phyloP scores from a whole-genome alignment of 2,797 vertebrate species.

The Meriones psammophilus region DNA sequence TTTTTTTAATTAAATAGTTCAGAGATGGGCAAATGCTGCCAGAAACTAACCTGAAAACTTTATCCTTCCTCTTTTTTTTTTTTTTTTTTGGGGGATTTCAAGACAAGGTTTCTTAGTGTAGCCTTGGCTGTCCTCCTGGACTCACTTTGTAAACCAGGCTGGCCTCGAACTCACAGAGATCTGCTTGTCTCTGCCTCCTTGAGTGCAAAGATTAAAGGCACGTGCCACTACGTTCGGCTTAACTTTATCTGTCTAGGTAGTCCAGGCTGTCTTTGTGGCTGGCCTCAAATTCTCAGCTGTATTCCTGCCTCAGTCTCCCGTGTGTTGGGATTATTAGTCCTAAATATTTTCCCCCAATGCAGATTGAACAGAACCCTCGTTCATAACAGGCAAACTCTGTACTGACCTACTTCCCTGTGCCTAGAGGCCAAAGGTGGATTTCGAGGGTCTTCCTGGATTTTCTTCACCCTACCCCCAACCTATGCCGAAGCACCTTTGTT shows the following conservation, averaged over 20 bases:
- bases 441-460: background rate
- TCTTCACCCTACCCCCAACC: background rate
- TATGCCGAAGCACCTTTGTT: background rate
- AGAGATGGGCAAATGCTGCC: background rate
- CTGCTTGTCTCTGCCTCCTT: too few relatives aligned
- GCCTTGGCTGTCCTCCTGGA: too few relatives aligned
- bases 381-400: background rate
- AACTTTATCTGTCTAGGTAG: background rate
- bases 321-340: background rate
- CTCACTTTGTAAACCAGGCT: too few relatives aligned
- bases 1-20: too few relatives aligned
- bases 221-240: background rate
- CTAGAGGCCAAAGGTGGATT: background rate
- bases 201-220: too few relatives aligned
- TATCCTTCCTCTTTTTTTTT: too few relatives aligned
- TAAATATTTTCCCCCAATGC: background rate
- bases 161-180: too few relatives aligned
- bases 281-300: background rate
- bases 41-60: conserved; percentile 10
- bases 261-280: background rate
- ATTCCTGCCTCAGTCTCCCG: background rate
- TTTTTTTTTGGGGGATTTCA: too few relatives aligned
- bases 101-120: too few relatives aligned
- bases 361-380: background rate
- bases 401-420: background rate